These are phyloP conservation scores for Nothocercus nigrocapillus DNA, from an alignment of 2,113 vertebrate species.

Conservation along the genomic window DNA sequence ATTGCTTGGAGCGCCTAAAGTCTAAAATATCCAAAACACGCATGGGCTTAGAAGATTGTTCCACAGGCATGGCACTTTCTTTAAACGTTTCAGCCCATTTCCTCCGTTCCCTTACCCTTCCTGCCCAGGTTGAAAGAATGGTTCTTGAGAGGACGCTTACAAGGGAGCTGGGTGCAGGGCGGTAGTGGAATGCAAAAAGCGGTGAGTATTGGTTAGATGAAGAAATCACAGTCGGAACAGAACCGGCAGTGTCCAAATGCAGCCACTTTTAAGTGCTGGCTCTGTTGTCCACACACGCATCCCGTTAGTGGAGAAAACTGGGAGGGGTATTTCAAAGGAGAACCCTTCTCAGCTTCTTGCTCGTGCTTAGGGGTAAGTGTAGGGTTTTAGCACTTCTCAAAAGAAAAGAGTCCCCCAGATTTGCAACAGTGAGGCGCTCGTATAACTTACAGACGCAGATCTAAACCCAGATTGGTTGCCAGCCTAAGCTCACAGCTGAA, in stretches of 20 bases:
- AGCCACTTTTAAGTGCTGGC: fast-evolving
- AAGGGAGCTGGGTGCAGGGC: not conserved
- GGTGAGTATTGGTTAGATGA: not conserved
- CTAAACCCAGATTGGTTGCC: slow-evolving; percentile 21
- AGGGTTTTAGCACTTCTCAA: not conserved
- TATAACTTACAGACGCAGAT: not conserved
- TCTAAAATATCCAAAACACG: not conserved
- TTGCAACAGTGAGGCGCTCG: not conserved
- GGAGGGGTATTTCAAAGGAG: not conserved
- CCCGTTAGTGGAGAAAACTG: not conserved
- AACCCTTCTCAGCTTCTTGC: not conserved
- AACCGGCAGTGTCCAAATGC: not conserved
- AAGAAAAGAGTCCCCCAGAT: slow-evolving; percentile 10
- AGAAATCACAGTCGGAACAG: not conserved
- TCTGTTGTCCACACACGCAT: not conserved
- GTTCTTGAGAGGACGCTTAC: not conserved
- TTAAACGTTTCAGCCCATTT: not conserved
- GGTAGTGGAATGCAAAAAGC: not conserved
- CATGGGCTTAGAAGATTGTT: not conserved
- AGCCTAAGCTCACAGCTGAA: not conserved
- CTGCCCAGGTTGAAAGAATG: not conserved
- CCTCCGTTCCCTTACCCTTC: fast-evolving
- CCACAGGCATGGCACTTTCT: not conserved
- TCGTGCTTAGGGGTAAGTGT: not conserved
- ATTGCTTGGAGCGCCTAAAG: not conserved